Evolutionary conservation across 2,113 vertebrate genomes (phyloP).

Genomic region (Tragulus kanchil): DNA sequence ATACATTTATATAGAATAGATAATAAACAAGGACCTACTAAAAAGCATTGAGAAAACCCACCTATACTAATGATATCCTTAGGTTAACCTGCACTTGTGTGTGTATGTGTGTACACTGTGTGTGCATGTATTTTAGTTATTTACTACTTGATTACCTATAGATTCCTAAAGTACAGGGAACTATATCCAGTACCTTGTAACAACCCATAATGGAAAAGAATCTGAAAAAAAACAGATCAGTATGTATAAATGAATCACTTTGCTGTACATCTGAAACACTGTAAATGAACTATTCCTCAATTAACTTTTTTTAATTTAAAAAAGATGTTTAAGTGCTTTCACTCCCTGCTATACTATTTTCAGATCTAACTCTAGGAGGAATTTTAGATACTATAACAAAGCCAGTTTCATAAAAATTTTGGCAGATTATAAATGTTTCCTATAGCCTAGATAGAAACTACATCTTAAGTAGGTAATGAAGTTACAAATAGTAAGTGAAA

Average conservation of each 20-base stretch:
- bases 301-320: neutral
- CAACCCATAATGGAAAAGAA: neutral
- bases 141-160: neutral
- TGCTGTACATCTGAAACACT: neutral
- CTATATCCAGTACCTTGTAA: neutral
- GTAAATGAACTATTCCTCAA: neutral
- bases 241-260: too few species aligned
- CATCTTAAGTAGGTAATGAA: conserved; percentile 70
- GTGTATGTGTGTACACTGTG: neutral
- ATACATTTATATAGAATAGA: neutral
- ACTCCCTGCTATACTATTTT: conserved; percentile 14
- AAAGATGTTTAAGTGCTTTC: neutral
- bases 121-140: neutral
- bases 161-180: neutral
- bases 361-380: neutral
- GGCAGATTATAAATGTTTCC: conserved; percentile 27
- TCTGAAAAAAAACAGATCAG: neutral
- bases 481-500: conserved; percentile 61
- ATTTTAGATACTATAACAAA: conserved; percentile 44
- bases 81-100: neutral
- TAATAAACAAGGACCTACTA: neutral
- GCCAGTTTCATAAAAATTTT: conserved; percentile 40
- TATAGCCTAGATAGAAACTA: conserved; percentile 44
- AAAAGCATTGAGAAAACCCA: neutral
- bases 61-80: neutral